A percentile compares a stretch with the other conserved stretches of the same genome.
These are phyloP conservation scores for Drosophila paramelanica DNA, from an alignment of 2,888 invertebrate species.

Conservation along the genomic window DNA sequence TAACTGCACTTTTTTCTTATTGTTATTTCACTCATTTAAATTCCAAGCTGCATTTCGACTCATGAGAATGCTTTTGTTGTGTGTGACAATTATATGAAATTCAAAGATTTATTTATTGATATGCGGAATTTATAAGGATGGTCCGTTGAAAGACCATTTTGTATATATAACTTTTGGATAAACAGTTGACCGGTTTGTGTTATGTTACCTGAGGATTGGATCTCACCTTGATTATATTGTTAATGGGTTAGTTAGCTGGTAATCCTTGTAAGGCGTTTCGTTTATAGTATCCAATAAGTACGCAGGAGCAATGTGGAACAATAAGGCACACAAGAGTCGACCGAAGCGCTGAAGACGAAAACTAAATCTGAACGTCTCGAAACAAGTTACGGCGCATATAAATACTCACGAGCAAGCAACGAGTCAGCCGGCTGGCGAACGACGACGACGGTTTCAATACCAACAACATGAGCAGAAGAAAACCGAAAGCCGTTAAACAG, in stretches of 20 bases:
- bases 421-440: constrained; percentile 34
- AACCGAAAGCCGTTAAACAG: constrained; percentile 79
- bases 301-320: constrained; percentile 35
- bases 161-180: constrained; percentile 1
- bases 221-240: constrained; percentile 65
- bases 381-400: constrained; percentile 84
- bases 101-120: constrained; percentile 17
- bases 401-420: constrained; percentile 59
- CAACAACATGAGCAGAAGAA: constrained; percentile 52
- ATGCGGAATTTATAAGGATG: constrained; percentile 10
- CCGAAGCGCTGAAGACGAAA: constrained; percentile 77
- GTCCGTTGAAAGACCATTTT: neutral
- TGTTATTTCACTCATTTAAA: constrained; percentile 59
- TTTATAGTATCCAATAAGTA: constrained; percentile 49
- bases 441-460: constrained; percentile 17
- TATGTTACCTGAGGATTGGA: constrained; percentile 18
- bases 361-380: constrained; percentile 83
- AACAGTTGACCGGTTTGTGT: neutral
- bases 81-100: constrained; percentile 22
- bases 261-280: constrained; percentile 55
- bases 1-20: constrained; percentile 51
- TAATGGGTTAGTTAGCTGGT: constrained; percentile 59
- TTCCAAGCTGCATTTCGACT: constrained; percentile 51
- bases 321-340: constrained; percentile 56
- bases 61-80: constrained; percentile 1